These are phyloP conservation scores for Lepidocolaptes lacrymiger DNA, from an alignment of 2,797 vertebrate genomes.

Conservation along the genomic window DNA sequence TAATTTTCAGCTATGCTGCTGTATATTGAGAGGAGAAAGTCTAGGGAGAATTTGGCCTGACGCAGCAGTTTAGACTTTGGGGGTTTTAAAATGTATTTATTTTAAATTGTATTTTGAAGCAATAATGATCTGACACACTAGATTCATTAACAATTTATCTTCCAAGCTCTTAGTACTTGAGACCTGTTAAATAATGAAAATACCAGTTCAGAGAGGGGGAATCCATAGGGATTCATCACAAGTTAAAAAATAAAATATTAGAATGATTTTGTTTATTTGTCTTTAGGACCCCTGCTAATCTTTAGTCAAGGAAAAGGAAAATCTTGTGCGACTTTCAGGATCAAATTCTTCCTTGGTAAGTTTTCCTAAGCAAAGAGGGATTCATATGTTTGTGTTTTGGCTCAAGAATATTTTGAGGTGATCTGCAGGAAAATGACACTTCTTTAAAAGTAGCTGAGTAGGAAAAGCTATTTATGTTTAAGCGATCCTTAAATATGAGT, in stretches of 20 bases:
- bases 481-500: background rate
- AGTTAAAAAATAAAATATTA: background rate
- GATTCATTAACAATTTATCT: background rate
- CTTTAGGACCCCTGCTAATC: background rate
- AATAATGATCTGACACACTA: background rate
- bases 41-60: background rate
- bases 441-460: background rate
- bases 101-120: background rate
- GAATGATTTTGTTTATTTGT: background rate
- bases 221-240: background rate
- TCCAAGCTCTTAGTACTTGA: background rate
- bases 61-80: background rate
- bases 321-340: background rate
- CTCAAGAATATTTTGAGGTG: background rate
- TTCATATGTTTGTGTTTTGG: background rate
- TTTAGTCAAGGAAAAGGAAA: background rate
- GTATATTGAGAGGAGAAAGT: background rate
- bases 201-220: background rate
- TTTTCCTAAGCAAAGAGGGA: background rate
- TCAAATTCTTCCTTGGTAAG: background rate
- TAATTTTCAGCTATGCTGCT: background rate
- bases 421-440: background rate
- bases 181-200: background rate
- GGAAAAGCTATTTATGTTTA: background rate
- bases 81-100: background rate